Base-by-base conservation (phyloP, 2,113 vertebrate genomes). In the Marmota flaviventris region DNA sequence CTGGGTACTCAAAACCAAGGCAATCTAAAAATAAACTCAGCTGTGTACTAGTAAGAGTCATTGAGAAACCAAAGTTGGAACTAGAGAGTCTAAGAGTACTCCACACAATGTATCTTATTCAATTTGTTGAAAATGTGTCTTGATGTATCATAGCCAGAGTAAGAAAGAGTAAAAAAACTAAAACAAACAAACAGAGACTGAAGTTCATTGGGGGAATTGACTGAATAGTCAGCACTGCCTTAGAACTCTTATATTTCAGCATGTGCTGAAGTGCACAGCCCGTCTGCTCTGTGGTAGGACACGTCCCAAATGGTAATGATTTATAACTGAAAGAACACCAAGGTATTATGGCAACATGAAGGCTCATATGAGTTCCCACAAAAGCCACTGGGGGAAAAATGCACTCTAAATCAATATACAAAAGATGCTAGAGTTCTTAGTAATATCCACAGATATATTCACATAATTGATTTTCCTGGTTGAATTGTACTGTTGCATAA, bases 401-500 rank as follows among this genome's bases (percentile, higher is more conserved):
- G 34, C 37, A 58, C 22, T 67, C 24, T 56, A 91, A 75, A 56
- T 85, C 61, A 89, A 76, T 67, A 65, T 0, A 79, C 45, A 84
- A 85, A 94, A 76, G 34, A n/a, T 12, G 17, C 20, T 32, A 72
- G 24, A 89, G 9, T 42, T 85, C 45, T 65, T 91, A 95, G 32
- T 82, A 37, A 78, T 67, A 10, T 73, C n/a, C 29, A 78, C 45
- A 37, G 8, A 77, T 70, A 48, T 78, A 90, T 42, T 88, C 76
- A 96, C 25, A 89, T 82, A 93, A 91, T 65, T 70, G 8, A 8
- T 96, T 75, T 96, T 75, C 37, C 42, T 95, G 34, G 24, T 81
- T 84, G 70, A 92, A 5, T 76, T 79, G 45, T 48, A 91, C 93
- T 20, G 34, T 84, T 88, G 42, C 97, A 73, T 82, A 95, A 96